Base-by-base conservation (phyloP, 2,113 vertebrate genomes). In the Erythrocercus mccallii region DNA sequence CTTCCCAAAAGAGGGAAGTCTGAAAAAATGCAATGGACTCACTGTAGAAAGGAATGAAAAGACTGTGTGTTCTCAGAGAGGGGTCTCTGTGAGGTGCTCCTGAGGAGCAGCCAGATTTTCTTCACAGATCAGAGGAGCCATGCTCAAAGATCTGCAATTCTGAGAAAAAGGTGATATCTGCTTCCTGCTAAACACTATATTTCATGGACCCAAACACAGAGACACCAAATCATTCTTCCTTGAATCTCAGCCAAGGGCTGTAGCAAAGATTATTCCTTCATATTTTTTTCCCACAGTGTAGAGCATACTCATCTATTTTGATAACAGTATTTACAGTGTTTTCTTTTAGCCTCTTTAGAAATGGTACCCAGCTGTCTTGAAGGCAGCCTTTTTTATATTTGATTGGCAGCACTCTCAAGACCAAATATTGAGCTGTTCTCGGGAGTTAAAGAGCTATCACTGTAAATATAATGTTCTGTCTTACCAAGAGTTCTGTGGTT, bases 311-410 rank as follows among this genome's bases (percentile, higher is more conserved):
- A 89, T 95, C 86, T 95, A 90, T 95, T 95, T 94, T 86, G 88
- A 93, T 95, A 93, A 88, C 69, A 85, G 81, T 92, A 94, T 94
- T 95, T 94, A 91, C 80, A 80, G 69, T 83, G 86, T 81, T 95
- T 96, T 92, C 88, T 94, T 97, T 85, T 87, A 95, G 71, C 54
- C 54, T 87, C 94, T 91, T 85, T 88, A 83, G 93, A 96, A 95
- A 93, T 86, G 68, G 44, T 81, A 94, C 51, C 72, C 86, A 93
- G 86, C 82, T 92, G 88, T 91, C 92, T 83, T 78, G 82, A 94
- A 83, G 56, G 61, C 85, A 94, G 82, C 60, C 56, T 81, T 88
- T 91, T 95, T 88, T 92, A 17, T 70, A 53, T 90, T 93, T 96
- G 92, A 95, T 92, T 95, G 94, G 60, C 95, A 88, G 86, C 65